Evolutionary conservation across 2,113 vertebrate genomes (phyloP).

Genomic region (Engraulis encrasicolus): DNA sequence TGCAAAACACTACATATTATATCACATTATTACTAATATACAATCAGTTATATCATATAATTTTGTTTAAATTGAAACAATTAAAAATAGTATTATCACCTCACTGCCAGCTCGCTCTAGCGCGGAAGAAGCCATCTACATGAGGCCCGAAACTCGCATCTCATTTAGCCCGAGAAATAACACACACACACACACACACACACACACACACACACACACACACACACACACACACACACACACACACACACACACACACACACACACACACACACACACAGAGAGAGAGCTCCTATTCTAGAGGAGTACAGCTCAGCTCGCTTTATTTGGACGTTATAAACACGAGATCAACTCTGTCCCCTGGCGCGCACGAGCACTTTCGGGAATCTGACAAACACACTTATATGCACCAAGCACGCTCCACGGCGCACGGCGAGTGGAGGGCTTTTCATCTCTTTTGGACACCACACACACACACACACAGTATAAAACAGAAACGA

Average conservation of each 20-base stretch:
- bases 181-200: background rate
- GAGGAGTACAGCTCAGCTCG: background rate
- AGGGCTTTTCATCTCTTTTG: background rate
- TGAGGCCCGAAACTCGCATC: background rate
- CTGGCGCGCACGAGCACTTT: background rate
- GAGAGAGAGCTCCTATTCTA: background rate
- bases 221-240: background rate
- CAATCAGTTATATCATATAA: no score
- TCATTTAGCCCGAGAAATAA: background rate
- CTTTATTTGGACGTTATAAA: background rate
- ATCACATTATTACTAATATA: no score
- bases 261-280: background rate
- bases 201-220: background rate
- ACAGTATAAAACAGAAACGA: background rate
- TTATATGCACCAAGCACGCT: background rate
- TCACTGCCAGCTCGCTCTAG: no score
- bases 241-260: background rate
- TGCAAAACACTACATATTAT: no score
- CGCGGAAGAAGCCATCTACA: background rate
- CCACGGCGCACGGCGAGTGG: background rate
- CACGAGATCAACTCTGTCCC: background rate
- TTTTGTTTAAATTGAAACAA: no score
- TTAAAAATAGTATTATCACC: no score
- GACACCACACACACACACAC: background rate
- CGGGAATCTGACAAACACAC: slow-evolving; percentile 4